Evolutionary conservation across 2,113 vertebrate species (phyloP).

Genomic region (Misgurnus mizolepis): DNA sequence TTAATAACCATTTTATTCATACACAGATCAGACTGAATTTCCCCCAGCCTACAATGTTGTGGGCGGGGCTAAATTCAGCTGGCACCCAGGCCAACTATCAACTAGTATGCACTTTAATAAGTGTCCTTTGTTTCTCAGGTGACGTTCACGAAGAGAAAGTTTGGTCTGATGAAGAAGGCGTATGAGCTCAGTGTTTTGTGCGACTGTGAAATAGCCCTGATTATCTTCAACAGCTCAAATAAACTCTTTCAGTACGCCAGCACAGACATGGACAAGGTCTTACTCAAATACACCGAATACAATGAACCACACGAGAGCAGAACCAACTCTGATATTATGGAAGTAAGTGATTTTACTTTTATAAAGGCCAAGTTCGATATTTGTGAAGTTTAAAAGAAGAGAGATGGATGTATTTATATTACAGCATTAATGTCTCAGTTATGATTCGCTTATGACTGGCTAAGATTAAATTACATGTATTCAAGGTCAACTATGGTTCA

Average conservation of each 20-base stretch:
- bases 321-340: constrained; percentile 96
- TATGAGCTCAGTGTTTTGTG: constrained; percentile 97
- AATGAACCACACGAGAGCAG: constrained; percentile 96
- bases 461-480: no score
- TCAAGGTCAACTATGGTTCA: no score
- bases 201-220: constrained; percentile 98
- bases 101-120: no score
- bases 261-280: constrained; percentile 98
- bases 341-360: constrained; percentile 78
- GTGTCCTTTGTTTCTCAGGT: constrained; percentile 74
- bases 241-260: constrained; percentile 98
- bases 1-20: no score
- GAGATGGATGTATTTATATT: not conserved
- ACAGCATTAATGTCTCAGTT: not conserved
- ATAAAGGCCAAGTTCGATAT: not conserved
- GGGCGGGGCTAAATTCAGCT: no score
- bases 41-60: no score
- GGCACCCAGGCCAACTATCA: no score
- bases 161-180: constrained; percentile 98
- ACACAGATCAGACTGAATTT: no score
- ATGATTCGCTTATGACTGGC: no score
- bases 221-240: constrained; percentile 99
- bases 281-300: constrained; percentile 98
- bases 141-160: constrained; percentile 97
- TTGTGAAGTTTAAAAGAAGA: not conserved